Evolutionary conservation across 2,888 invertebrate genomes (phyloP).

Genomic region (Megaustenia siamemsis): DNA sequence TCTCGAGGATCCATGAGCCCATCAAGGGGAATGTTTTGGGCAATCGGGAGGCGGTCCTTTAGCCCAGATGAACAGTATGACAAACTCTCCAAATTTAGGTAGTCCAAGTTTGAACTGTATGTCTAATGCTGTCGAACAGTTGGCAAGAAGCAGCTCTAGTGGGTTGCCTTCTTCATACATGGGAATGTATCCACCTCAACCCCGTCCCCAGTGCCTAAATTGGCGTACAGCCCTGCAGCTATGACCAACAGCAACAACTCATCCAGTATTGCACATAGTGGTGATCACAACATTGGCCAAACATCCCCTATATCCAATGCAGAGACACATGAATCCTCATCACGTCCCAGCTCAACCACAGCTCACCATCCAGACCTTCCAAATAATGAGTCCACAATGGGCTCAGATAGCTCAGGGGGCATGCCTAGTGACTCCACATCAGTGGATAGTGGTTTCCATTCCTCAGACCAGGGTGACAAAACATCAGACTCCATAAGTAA

Average conservation of each 20-base stretch:
- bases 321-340: slow-evolving; percentile 56
- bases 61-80: slow-evolving; percentile 69
- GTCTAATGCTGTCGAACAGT: slow-evolving; percentile 62
- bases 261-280: slow-evolving; percentile 50
- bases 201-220: slow-evolving; percentile 52
- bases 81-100: slow-evolving; percentile 57
- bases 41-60: slow-evolving; percentile 63
- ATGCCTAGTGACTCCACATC: slow-evolving; percentile 60
- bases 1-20: slow-evolving; percentile 56
- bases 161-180: slow-evolving; percentile 42
- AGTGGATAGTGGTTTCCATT: slow-evolving; percentile 60
- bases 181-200: slow-evolving; percentile 40
- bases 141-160: slow-evolving; percentile 52
- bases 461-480: slow-evolving; percentile 56
- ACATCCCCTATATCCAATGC: slow-evolving; percentile 56
- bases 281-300: slow-evolving; percentile 37
- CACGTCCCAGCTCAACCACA: slow-evolving; percentile 57
- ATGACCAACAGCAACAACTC: slow-evolving; percentile 44
- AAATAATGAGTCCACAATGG: slow-evolving; percentile 46
- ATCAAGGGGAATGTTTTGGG: slow-evolving; percentile 64
- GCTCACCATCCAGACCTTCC: slow-evolving; percentile 55
- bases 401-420: slow-evolving; percentile 57
- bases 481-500: slow-evolving; percentile 53
- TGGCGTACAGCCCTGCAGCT: slow-evolving; percentile 40
- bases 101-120: slow-evolving; percentile 61